Evolutionary conservation across 1,140 invertebrate species (phyloP), one percentile per base, ranked within the genome.

Genomic region (Ruditapes philippinarum): DNA sequence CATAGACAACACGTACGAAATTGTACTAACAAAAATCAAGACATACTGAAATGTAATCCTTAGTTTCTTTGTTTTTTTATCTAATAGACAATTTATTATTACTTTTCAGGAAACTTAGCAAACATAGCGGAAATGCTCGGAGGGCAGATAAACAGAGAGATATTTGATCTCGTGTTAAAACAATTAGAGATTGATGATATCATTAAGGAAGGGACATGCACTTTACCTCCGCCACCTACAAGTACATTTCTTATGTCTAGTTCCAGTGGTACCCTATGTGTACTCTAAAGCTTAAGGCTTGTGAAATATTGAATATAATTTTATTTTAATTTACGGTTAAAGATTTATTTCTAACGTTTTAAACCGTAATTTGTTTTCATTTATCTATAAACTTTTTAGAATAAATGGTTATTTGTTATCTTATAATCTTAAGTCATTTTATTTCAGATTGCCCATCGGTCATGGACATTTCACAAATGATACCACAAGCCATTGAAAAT

Each of bases 161-260:
- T 74, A 2, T 89, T 91, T 36, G 73, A 89, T 49, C 36, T 90
- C 19, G 38, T 90, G n/a, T 51, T 91, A n/a, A 87, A 91, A 54
- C 51, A 89, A 70, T 51, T 91, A 14, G 60, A 62, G 36, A 60
- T 91, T 76, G 80, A 91, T 49, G 80, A 78, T 70, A 88, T 89
- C 19, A 73, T 78, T 19, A 17, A 22, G 31, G 33, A 76, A n/a
- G 57, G 40, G 5, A n/a, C 4, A 12, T 83, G 81, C 49, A 38
- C 17, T n/a, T 25, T 81, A n/a, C 79, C 79, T 14, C 7, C 51
- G 7, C 51, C 28, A 5, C 79, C 79, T 31, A 54, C 45, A 57
- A 31, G 82, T 90, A 83, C 19, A 1, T 1, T 54, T 12, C 14
- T 4, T 38, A 40, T 45, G 5, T 45, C 5, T n/a, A n/a, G 42